phyloP scores from a whole-genome alignment of 2,888 invertebrate species.

The Poecilobothrus nobilitatus region DNA sequence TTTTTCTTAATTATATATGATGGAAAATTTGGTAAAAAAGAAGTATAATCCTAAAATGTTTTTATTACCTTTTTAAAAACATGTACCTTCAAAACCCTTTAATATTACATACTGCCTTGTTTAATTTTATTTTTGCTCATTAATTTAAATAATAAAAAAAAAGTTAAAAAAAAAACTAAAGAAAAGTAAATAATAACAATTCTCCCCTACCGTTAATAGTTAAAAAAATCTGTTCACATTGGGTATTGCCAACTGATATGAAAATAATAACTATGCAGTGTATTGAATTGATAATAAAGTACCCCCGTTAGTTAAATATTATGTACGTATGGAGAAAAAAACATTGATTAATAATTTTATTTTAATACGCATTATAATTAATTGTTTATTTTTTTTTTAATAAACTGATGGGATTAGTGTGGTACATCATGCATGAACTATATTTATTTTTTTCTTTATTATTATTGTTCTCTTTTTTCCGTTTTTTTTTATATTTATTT shows the following conservation, averaged over 20 bases:
- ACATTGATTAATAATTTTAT: neutral
- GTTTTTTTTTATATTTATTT: neutral
- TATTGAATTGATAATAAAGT: neutral
- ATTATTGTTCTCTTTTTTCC: neutral
- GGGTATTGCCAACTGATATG: neutral
- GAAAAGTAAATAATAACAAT: too few species aligned
- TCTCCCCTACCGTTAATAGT: too few species aligned
- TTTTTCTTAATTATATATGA: too few species aligned
- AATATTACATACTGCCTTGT: too few species aligned
- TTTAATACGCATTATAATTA: neutral
- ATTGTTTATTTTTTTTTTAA: neutral
- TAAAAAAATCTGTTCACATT: neutral
- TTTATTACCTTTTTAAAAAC: too few species aligned
- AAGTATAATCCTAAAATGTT: too few species aligned
- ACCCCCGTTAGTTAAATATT: neutral
- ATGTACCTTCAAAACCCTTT: too few species aligned
- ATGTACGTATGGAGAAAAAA: neutral
- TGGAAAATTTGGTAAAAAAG: too few species aligned
- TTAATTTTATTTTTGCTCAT: too few species aligned
- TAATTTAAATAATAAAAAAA: too few species aligned
- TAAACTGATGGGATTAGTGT: neutral
- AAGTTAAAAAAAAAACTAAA: too few species aligned
- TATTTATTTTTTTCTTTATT: neutral
- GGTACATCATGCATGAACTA: conserved; percentile 3
- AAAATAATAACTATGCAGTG: neutral